Evolutionary conservation across 2,797 vertebrate species (phyloP).

Genomic region (Pterois miles): DNA sequence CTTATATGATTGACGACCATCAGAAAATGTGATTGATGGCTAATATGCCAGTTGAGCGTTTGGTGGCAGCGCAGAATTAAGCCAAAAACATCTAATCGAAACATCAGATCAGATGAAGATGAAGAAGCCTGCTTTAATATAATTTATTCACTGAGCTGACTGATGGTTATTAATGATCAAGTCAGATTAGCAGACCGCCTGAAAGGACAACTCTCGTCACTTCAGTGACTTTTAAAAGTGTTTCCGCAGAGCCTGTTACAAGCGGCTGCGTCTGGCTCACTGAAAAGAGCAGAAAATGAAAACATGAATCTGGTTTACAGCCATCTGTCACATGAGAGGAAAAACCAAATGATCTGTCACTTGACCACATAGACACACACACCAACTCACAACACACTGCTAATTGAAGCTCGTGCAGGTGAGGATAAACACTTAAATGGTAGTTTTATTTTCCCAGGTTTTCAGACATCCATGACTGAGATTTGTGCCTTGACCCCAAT

Average conservation of each 20-base stretch:
- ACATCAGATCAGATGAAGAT: slow-evolving; percentile 35
- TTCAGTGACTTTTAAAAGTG: slow-evolving; percentile 35
- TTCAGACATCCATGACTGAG: neutral
- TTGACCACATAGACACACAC: neutral
- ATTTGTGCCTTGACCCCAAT: neutral
- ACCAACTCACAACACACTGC: neutral
- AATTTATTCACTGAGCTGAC: slow-evolving; percentile 26
- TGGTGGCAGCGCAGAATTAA: slow-evolving; percentile 16
- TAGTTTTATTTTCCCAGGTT: neutral
- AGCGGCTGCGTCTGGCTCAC: neutral
- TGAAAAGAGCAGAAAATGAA: slow-evolving; percentile 8
- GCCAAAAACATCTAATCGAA: slow-evolving; percentile 31
- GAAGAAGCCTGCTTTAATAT: slow-evolving; percentile 20
- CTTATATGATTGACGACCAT: slow-evolving; percentile 15
- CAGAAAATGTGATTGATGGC: slow-evolving; percentile 26
- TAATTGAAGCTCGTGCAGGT: neutral
- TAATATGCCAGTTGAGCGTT: slow-evolving; percentile 10
- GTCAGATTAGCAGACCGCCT: slow-evolving; percentile 49
- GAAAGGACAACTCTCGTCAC: slow-evolving; percentile 25
- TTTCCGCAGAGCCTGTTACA: slow-evolving; percentile 1
- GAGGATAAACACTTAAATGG: neutral
- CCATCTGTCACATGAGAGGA: slow-evolving; percentile 10
- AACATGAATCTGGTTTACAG: slow-evolving; percentile 8
- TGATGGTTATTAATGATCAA: slow-evolving; percentile 50
- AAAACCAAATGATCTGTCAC: neutral